Percentiles rank a stretch among this genome's conserved stretches.
phyloP scores from a whole-genome alignment of 2,113 vertebrate species.

The Hyperopisus bebe region DNA sequence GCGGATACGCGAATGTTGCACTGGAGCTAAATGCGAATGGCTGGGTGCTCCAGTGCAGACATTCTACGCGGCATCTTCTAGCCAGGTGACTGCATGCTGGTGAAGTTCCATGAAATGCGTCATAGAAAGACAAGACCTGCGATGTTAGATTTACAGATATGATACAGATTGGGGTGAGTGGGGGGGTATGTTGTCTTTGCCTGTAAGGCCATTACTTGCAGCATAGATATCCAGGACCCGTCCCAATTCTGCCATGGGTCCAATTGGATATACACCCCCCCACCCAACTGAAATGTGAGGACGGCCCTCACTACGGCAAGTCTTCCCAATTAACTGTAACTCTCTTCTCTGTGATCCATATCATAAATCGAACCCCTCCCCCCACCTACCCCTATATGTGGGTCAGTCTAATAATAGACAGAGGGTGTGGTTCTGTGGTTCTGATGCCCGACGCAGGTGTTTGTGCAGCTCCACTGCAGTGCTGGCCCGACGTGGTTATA shows the following conservation, averaged over 20 bases:
- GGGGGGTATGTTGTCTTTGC: not conserved
- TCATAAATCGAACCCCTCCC: not conserved
- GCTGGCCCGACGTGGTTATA: not conserved
- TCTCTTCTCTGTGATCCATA: not conserved
- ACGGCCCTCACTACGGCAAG: not conserved
- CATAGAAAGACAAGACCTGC: not conserved
- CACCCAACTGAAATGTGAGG: not conserved
- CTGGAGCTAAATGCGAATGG: not conserved
- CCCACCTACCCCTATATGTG: not conserved
- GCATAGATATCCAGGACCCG: not conserved
- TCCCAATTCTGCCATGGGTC: not conserved
- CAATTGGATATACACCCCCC: not conserved
- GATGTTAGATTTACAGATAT: not conserved
- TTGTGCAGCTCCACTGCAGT: not conserved
- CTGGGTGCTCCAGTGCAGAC: not conserved
- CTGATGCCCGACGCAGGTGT: not conserved
- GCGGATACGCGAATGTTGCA: no score
- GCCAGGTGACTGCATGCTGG: not conserved
- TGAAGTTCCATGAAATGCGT: not conserved
- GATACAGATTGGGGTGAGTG: not conserved
- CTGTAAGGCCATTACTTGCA: not conserved
- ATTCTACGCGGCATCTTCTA: not conserved
- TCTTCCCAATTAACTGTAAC: not conserved
- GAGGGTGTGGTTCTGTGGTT: not conserved
- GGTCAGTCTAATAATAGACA: slow-evolving; percentile 15